Evolutionary conservation across 2,888 invertebrate species (phyloP).

Genomic region (Ophonus ardosiacus): DNA sequence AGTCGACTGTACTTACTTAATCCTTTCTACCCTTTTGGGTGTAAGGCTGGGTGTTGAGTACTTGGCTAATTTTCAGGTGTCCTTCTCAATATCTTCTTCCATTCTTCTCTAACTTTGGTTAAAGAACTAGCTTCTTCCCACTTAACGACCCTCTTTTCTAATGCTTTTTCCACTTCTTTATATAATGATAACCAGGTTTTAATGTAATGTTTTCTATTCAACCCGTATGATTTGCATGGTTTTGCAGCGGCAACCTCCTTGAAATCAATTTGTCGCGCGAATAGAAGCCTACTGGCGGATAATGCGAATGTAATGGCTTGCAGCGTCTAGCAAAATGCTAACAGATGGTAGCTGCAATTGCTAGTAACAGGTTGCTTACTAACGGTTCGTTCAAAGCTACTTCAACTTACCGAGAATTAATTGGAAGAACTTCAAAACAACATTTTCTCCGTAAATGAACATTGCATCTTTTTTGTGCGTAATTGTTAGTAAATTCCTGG

Average conservation of each 20-base stretch:
- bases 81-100: too few relatives aligned
- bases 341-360: not conserved
- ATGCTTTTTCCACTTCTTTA: too few relatives aligned
- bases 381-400: not conserved
- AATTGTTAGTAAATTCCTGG: not conserved
- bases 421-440: not conserved
- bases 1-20: too few relatives aligned
- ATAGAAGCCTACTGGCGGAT: not conserved
- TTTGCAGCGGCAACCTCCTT: not conserved
- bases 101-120: too few relatives aligned
- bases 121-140: too few relatives aligned
- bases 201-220: too few relatives aligned
- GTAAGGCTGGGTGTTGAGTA: too few relatives aligned
- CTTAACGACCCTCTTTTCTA: too few relatives aligned
- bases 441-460: not conserved
- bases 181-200: too few relatives aligned
- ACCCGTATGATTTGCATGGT: not conserved
- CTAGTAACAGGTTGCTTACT: not conserved
- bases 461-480: not conserved
- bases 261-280: not conserved
- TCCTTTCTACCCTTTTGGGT: too few relatives aligned
- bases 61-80: too few relatives aligned
- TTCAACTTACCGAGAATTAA: not conserved
- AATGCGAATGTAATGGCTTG: not conserved
- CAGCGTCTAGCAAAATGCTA: not conserved